Conservation (phyloP, 35 echinoderm and acorn worm species). For the Apostichopus parvimensis region DNA sequence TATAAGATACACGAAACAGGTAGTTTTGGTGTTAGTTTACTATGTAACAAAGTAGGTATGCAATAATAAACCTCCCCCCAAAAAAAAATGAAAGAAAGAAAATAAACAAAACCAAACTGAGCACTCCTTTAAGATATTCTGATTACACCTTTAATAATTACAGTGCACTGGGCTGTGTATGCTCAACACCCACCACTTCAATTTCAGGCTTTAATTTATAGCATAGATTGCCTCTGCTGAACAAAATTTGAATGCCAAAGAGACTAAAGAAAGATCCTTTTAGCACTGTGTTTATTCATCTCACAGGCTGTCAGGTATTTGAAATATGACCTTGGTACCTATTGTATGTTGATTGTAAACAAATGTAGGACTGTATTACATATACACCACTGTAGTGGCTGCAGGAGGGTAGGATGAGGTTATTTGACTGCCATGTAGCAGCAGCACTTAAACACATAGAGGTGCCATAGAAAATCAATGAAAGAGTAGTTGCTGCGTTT, state of each 20-base stretch:
- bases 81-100: too few species aligned
- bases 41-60: too few species aligned
- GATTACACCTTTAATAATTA: constrained; percentile 46
- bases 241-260: constrained; percentile 47
- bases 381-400: too few species aligned
- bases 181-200: constrained; percentile 44
- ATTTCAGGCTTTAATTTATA: constrained; percentile 19
- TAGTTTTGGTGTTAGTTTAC: too few species aligned
- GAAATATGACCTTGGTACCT: constrained; percentile 48
- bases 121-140: constrained; percentile 29
- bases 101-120: not conserved
- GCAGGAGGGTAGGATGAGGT: too few species aligned
- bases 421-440: too few species aligned
- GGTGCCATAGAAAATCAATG: too few species aligned
- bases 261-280: not conserved
- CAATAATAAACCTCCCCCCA: too few species aligned
- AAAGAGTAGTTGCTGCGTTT: too few species aligned
- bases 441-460: too few species aligned
- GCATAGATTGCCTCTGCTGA: constrained; percentile 38
- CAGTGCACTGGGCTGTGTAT: not conserved
- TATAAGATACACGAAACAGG: too few species aligned
- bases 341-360: constrained; percentile 45
- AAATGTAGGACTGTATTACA: not conserved
- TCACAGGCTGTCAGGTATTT: constrained; percentile 22
- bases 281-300: constrained; percentile 35